Evolutionary conservation across 2,113 vertebrate species (phyloP).

Genomic region (Coturnix japonica): DNA sequence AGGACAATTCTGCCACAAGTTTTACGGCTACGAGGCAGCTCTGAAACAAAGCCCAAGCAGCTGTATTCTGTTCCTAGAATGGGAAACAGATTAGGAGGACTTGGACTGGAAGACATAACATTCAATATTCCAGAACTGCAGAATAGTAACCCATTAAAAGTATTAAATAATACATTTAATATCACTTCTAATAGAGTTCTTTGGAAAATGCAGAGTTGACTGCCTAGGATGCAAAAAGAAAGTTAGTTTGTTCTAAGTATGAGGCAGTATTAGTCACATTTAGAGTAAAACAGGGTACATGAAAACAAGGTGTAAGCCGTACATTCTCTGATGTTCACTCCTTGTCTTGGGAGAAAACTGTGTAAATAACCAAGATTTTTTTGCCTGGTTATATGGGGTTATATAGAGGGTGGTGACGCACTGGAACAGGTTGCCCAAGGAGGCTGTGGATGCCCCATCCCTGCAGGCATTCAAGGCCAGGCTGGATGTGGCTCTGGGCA

Average conservation of each 20-base stretch:
- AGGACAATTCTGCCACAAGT: background rate
- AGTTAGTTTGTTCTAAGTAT: background rate
- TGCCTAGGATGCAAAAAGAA: background rate
- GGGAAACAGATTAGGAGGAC: background rate
- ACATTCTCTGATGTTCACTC: background rate
- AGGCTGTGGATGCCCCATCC: too few relatives aligned
- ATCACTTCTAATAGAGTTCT: background rate
- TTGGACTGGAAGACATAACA: background rate
- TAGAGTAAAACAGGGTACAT: background rate
- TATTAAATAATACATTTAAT: background rate
- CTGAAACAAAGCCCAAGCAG: background rate
- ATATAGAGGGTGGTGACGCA: too few relatives aligned
- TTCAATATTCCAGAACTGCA: background rate
- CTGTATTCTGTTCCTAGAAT: background rate
- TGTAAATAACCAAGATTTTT: background rate
- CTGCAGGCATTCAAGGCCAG: too few relatives aligned
- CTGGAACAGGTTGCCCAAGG: too few relatives aligned
- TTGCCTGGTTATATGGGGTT: background rate
- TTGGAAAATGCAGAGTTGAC: background rate
- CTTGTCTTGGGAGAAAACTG: background rate
- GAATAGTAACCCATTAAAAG: background rate
- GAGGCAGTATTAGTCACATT: background rate
- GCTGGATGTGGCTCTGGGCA: too few relatives aligned
- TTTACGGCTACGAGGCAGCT: background rate
- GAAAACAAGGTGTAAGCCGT: background rate